phyloP scores from a whole-genome alignment of 2,888 invertebrate species.

The Alitta virens region DNA sequence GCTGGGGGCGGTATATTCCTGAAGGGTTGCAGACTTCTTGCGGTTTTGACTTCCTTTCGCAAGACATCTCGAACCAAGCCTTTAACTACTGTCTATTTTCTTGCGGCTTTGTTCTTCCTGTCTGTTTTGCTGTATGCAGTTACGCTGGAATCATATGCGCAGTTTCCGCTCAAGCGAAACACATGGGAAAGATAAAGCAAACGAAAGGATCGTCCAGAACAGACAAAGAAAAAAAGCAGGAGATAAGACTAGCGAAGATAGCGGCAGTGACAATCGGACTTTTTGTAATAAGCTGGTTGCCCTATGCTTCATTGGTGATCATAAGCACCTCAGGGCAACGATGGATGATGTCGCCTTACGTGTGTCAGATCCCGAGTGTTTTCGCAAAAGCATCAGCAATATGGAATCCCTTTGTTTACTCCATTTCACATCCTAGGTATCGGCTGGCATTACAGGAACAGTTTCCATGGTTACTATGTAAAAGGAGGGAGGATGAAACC shows the following conservation, averaged over 20 bases:
- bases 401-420: slow-evolving; percentile 75
- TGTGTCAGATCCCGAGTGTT: slow-evolving; percentile 63
- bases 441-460: too few species aligned
- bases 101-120: slow-evolving; percentile 75
- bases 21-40: slow-evolving; percentile 93
- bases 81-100: slow-evolving; percentile 21
- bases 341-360: slow-evolving; percentile 2
- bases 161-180: slow-evolving; percentile 54
- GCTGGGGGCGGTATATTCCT: slow-evolving; percentile 77
- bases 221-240: slow-evolving; percentile 7
- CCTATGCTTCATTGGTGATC: slow-evolving; percentile 74
- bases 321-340: slow-evolving; percentile 43
- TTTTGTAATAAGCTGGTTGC: slow-evolving; percentile 93
- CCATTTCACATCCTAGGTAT: slow-evolving; percentile 72
- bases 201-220: slow-evolving; percentile 31
- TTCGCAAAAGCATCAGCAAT: slow-evolving; percentile 92
- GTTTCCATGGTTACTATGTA: too few species aligned
- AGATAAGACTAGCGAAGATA: slow-evolving; percentile 60
- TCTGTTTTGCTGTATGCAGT: slow-evolving; percentile 78
- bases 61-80: slow-evolving; percentile 36
- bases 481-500: too few species aligned
- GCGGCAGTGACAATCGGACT: slow-evolving; percentile 81
- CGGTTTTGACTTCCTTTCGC: slow-evolving; percentile 81
- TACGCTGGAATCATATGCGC: slow-evolving; percentile 84
- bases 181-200: slow-evolving; percentile 59